Evolutionary conservation across 2,113 vertebrate species (phyloP), one percentile per base, ranked within the genome.

Genomic region (Lophochroa leadbeateri): DNA sequence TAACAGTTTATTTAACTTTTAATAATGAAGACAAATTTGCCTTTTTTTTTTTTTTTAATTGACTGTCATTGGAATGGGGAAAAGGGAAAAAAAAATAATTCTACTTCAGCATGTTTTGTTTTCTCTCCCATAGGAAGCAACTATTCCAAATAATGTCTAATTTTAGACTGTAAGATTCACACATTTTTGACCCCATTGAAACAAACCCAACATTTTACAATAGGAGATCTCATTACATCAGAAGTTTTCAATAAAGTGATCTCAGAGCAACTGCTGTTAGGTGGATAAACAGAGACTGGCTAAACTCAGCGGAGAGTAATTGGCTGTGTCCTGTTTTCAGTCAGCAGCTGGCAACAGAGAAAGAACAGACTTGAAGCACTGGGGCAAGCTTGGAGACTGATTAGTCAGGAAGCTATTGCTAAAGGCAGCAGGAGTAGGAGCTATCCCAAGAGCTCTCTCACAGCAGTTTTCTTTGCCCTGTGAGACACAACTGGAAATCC

Each of bases 271-370:
- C 95, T 90, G 88, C 95, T 93, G 82, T 93, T 94, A 90, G 68
- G 87, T 96, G 98, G 98, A 98, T 98, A 98, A 98, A 99, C 98
- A 98, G 92, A 97, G 97, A 95, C 96, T 97, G 98, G 96, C 96
- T 97, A 97, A 97, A 96, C 70, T 98, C 98, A 97, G 98, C 72
- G 50, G 98, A 98, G 97, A 98, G 97, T 98, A 99, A 99, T 98
- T 98, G 98, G 98, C 97, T 94, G 91, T 97, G 97, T 98, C 98
- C 97, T 97, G 96, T 97, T 97, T 98, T 97, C 97, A 98, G 97
- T 96, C 97, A 97, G 91, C 65, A 76, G 92, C 89, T 97, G 97
- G 97, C 96, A 98, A 97, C 92, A 96, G 91, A 97, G 89, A 96
- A 87, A 91, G 90, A 96, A 77, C 75, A 97, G 97, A 96, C 97